Evolutionary conservation across 2,888 invertebrate genomes (phyloP).

Genomic region (Cerceris ruficornis): DNA sequence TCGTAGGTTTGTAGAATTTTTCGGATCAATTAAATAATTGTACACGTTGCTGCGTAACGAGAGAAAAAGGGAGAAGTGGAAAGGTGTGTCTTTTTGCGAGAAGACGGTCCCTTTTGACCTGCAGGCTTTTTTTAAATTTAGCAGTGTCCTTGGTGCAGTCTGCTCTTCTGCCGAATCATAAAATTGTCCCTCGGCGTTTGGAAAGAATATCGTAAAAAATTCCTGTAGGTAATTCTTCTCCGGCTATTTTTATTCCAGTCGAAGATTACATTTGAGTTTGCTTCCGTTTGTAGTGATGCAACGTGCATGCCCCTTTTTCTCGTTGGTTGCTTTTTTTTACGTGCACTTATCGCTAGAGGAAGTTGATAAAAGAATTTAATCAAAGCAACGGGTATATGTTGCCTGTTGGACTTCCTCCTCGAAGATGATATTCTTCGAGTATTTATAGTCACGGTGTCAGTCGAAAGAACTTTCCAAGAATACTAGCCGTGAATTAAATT

Average conservation of each 20-base stretch:
- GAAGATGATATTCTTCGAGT: constrained; percentile 17
- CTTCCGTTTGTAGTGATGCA: background rate
- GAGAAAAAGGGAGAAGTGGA: too few species aligned
- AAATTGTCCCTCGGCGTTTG: too few species aligned
- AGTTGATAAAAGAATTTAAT: constrained; percentile 62
- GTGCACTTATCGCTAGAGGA: constrained; percentile 55
- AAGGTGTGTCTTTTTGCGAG: too few species aligned
- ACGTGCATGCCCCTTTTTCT: background rate
- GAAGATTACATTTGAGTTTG: background rate
- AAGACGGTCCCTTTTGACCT: too few species aligned
- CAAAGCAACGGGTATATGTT: constrained; percentile 37
- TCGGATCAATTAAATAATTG: too few species aligned
- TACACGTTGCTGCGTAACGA: too few species aligned
- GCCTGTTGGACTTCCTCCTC: constrained; percentile 19
- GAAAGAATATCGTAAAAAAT: too few species aligned
- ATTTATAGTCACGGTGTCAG: constrained; percentile 23
- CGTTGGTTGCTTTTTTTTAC: background rate
- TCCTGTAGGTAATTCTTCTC: too few species aligned
- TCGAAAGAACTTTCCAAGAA: background rate
- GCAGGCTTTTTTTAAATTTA: too few species aligned
- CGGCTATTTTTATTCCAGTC: background rate
- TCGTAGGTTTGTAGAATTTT: too few species aligned
- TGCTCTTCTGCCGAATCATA: too few species aligned
- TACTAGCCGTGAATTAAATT: constrained; percentile 21
- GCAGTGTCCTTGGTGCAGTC: too few species aligned